Percentiles rank a stretch among this genome's conserved stretches.
These are phyloP conservation scores for Agapornis canus DNA, from an alignment of 2,797 vertebrate genomes.

Conservation along the genomic window DNA sequence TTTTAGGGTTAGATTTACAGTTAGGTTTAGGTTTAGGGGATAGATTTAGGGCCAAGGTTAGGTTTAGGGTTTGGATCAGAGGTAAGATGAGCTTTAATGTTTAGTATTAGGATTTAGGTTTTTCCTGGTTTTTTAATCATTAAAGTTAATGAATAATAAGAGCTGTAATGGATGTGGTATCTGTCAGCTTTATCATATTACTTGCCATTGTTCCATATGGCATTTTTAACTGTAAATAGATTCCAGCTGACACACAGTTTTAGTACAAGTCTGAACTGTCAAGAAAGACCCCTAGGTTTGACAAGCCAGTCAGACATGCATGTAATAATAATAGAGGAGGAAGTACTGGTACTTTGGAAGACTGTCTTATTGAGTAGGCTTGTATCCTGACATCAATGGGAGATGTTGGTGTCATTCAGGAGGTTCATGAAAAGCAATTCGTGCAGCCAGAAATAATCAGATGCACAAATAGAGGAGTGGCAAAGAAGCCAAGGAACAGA, in stretches of 20 bases:
- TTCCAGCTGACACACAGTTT: not conserved
- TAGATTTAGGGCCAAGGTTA: not conserved
- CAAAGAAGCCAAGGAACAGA: not conserved
- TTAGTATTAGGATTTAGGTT: not conserved
- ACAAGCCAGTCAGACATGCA: not conserved
- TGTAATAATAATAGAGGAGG: not conserved
- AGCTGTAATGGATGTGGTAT: not conserved
- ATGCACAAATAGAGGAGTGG: not conserved
- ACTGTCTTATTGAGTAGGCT: not conserved
- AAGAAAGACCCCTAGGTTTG: not conserved
- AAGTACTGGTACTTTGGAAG: not conserved
- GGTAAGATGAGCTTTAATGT: not conserved
- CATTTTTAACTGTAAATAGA: not conserved
- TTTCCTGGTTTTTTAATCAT: not conserved
- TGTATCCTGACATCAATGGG: not conserved
- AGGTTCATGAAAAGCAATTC: not conserved
- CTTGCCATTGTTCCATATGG: not conserved
- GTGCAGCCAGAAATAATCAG: not conserved
- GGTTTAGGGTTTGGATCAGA: not conserved
- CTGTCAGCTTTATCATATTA: not conserved
- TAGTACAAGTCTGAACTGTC: not conserved
- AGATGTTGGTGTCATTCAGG: not conserved
- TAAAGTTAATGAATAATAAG: not conserved
- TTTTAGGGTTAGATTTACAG: not conserved
- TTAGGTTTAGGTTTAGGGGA: not conserved